Conservation (phyloP, 2,888 invertebrate species). For the Conomelus anceps region DNA sequence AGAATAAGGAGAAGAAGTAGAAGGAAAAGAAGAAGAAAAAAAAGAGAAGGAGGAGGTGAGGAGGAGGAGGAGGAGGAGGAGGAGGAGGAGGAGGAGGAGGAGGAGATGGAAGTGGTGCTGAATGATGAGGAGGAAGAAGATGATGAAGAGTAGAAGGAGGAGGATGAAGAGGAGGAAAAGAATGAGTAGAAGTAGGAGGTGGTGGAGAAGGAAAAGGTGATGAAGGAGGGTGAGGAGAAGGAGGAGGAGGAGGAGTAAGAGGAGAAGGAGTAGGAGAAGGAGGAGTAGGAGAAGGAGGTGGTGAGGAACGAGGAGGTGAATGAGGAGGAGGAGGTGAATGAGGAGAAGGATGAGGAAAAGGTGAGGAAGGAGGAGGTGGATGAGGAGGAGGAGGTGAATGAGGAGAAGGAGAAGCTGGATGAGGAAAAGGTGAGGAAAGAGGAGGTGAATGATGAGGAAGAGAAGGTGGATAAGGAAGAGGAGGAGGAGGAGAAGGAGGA, state of each 20-base stretch:
- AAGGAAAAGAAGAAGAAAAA: neutral
- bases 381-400: neutral
- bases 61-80: neutral
- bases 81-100: neutral
- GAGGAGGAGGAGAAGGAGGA: neutral
- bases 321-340: neutral
- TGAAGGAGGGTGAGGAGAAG: neutral
- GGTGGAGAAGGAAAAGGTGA: neutral
- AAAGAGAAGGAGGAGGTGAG: neutral
- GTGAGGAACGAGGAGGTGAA: neutral
- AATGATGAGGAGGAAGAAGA: neutral
- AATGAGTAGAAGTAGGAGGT: too few relatives aligned
- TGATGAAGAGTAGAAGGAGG: neutral
- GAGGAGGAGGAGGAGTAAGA: neutral
- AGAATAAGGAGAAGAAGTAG: neutral
- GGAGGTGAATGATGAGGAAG: neutral
- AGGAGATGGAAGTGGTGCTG: neutral
- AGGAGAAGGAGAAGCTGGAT: too few relatives aligned
- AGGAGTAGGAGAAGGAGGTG: neutral
- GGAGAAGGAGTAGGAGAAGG: neutral
- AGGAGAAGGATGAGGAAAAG: too few relatives aligned
- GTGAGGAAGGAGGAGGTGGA: neutral
- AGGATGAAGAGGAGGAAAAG: neutral
- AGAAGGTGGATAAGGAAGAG: neutral
- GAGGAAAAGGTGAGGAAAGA: neutral